Evolutionary conservation across 1,140 invertebrate genomes (phyloP).

Genomic region (Cotesia chilonis): DNA sequence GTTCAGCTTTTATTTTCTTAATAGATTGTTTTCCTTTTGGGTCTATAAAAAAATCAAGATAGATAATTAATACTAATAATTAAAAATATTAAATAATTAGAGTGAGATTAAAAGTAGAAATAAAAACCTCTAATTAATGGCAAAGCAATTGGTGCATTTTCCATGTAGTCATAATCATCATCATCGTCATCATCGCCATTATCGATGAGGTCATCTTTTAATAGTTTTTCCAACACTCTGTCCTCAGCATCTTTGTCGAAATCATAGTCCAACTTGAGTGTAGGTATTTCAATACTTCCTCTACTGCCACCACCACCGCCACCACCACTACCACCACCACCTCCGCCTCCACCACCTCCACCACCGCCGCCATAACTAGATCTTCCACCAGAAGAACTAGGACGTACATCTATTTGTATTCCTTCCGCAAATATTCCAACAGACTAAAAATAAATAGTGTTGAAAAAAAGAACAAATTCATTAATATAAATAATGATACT

Average conservation of each 20-base stretch:
- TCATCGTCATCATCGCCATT: slow-evolving; percentile 50
- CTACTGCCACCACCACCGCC: slow-evolving; percentile 42
- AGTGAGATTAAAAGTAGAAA: neutral
- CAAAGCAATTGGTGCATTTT: slow-evolving; percentile 50
- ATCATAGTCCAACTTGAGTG: slow-evolving; percentile 52
- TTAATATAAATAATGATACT: neutral
- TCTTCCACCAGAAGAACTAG: slow-evolving; percentile 32
- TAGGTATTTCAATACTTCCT: slow-evolving; percentile 49
- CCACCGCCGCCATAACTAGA: slow-evolving; percentile 28
- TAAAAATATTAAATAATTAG: no score
- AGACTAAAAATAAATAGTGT: slow-evolving; percentile 48
- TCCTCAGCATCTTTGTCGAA: slow-evolving; percentile 57
- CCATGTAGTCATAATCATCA: slow-evolving; percentile 39
- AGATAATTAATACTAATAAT: neutral
- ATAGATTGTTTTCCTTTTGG: neutral
- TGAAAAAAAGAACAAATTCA: slow-evolving; percentile 9
- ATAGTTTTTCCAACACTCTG: slow-evolving; percentile 50
- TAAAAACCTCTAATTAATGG: slow-evolving; percentile 52
- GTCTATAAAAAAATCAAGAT: slow-evolving; percentile 20
- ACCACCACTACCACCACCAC: slow-evolving; percentile 36
- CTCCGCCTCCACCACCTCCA: slow-evolving; percentile 39
- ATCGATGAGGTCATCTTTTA: slow-evolving; percentile 59
- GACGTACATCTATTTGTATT: neutral
- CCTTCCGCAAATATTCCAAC: slow-evolving; percentile 60
- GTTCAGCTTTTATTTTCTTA: slow-evolving; percentile 30